Evolutionary conservation across 2,113 vertebrate genomes (phyloP).

Genomic region (Tursiops truncatus): DNA sequence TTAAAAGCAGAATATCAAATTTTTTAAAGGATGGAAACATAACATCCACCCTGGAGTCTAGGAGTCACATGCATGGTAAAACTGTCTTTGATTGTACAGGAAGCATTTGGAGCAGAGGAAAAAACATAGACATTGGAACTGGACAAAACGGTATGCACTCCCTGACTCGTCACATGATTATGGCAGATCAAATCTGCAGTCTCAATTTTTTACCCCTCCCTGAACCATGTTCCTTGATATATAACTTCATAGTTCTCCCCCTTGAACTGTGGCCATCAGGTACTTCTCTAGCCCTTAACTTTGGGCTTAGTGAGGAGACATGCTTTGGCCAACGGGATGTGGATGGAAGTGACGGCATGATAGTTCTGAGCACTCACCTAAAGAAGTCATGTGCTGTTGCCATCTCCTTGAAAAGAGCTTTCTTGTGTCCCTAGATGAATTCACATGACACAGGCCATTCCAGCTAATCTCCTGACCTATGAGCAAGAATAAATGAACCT

Average conservation of each 20-base stretch:
- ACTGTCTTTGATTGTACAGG: constrained; percentile 41
- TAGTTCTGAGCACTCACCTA: neutral
- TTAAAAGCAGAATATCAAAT: constrained; percentile 65
- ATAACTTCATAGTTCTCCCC: neutral
- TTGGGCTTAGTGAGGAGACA: neutral
- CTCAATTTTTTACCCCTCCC: neutral
- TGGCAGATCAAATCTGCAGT: neutral
- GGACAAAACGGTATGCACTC: neutral
- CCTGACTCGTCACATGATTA: neutral
- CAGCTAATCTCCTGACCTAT: neutral
- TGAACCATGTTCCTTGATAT: neutral
- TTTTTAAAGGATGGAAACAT: constrained; percentile 70
- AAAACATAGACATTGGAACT: neutral
- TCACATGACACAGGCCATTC: neutral
- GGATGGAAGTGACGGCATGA: neutral
- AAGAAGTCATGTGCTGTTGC: neutral
- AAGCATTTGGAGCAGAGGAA: constrained; percentile 24
- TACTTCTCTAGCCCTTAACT: neutral
- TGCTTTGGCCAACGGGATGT: neutral
- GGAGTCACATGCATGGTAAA: constrained; percentile 48
- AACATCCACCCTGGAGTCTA: constrained; percentile 49
- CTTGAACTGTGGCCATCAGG: neutral
- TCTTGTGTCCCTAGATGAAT: neutral
- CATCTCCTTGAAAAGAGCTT: neutral
- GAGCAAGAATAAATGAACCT: neutral